Percentiles rank a stretch among this genome's conserved stretches.
phyloP scores from a whole-genome alignment of 2,113 vertebrate species.

The Glaucidium brasilianum region DNA sequence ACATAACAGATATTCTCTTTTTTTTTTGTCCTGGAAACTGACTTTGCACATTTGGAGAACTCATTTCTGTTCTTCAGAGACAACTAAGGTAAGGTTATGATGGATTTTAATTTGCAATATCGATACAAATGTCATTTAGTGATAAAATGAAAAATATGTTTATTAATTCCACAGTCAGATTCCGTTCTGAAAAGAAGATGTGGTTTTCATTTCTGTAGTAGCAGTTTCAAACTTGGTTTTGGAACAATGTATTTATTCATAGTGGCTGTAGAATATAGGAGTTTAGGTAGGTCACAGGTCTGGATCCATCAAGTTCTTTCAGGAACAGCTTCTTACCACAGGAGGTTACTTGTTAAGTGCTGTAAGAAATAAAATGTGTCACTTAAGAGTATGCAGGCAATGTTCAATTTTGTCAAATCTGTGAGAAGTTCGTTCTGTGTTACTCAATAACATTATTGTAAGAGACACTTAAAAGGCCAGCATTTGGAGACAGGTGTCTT shows the following conservation, averaged over 20 bases:
- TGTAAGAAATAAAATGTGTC: not conserved
- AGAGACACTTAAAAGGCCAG: not conserved
- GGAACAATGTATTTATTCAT: not conserved
- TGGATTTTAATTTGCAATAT: not conserved
- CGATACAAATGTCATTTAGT: not conserved
- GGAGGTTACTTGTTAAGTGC: not conserved
- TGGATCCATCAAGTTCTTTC: not conserved
- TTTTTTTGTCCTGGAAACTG: constrained; percentile 3
- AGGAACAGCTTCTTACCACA: not conserved
- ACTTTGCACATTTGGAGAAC: constrained; percentile 1
- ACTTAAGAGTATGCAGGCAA: not conserved
- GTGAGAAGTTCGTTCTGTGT: not conserved
- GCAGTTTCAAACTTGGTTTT: not conserved
- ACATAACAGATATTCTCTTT: not conserved
- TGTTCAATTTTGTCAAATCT: not conserved
- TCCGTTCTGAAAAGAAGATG: not conserved
- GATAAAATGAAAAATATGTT: not conserved
- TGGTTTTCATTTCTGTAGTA: not conserved
- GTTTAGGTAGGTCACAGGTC: not conserved
- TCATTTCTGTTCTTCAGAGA: constrained; percentile 53
- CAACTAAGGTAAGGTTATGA: constrained; percentile 70
- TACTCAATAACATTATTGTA: not conserved
- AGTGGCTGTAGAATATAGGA: not conserved
- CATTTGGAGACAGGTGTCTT: not conserved
- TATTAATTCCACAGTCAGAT: not conserved